Evolutionary conservation across 2,113 vertebrate genomes (phyloP), one percentile per base, ranked within the genome.

Genomic region (Garra rufa): DNA sequence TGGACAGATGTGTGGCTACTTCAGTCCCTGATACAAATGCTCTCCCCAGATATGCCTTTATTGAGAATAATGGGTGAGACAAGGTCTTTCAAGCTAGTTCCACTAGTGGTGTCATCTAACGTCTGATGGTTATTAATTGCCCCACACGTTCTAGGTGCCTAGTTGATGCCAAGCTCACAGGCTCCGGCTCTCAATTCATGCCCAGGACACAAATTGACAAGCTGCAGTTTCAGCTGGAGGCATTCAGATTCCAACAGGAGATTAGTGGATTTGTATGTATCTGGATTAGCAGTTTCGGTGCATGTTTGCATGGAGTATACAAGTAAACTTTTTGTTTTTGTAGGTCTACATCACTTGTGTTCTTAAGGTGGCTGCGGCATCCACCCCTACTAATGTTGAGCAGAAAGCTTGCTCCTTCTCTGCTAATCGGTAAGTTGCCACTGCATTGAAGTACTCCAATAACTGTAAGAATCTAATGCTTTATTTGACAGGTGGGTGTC

Each of bases 1-100:
- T 91, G 67, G 94, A 94, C 85, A 55, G 70, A 79, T 94, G 93
- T 3, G 88, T 93, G 85, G 93, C 90, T 24, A 92, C 91, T 0
- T 3, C 0, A 2, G 79, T 4, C 76, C 87, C 91, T 3, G 73
- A 91, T 30, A 73, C 88, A 1, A 15, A 8, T 3, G 1, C 24
- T 13, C 24, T 43, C 24, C 86, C 61, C 44, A 83, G 86, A 76
- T 89, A 88, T 46, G 52, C 82, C 34, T 83, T 89, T 38, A 85
- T 89, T 85, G 84, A 86, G n/a, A 86, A 88, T 30, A n/a, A 89
- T 81, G 88, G 88, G 88, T 89, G 6, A 81, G 88, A 77, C 2
- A 0, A 34, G 63, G 2, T 8, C 3, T 15, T 65, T 52, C n/a
- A 4, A 44, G 46, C n/a, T 21, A 50, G 6, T 0, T 34, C n/a